Evolutionary conservation across 1,140 invertebrate species (phyloP).

Genomic region (Pectinophora gossypiella): DNA sequence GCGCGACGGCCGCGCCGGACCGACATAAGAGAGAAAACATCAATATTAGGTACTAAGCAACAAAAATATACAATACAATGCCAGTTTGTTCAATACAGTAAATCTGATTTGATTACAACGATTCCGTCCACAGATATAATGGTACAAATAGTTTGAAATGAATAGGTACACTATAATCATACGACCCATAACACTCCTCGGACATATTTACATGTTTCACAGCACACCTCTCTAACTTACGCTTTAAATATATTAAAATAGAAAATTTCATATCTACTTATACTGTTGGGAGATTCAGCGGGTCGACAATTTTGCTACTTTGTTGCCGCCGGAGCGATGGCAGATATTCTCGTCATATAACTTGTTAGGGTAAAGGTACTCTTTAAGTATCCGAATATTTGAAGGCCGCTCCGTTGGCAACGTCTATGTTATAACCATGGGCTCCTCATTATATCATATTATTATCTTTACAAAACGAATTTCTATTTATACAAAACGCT

Average conservation of each 20-base stretch:
- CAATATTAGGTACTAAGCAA: conserved; percentile 53
- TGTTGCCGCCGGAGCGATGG: neutral
- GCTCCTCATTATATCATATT: conserved; percentile 30
- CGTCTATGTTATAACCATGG: conserved; percentile 4
- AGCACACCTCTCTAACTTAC: conserved; percentile 20
- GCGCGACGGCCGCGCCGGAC: conserved; percentile 25
- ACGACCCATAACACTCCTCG: conserved; percentile 23
- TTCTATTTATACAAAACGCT: conserved; percentile 66
- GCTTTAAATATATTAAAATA: conserved; percentile 70
- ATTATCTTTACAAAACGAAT: conserved; percentile 59
- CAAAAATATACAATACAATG: conserved; percentile 27
- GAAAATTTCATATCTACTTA: conserved; percentile 69
- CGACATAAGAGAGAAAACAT: conserved; percentile 15
- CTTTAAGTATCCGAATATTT: too few species aligned
- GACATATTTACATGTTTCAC: conserved; percentile 32
- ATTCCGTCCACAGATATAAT: conserved; percentile 18
- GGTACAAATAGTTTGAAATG: neutral
- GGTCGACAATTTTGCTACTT: neutral
- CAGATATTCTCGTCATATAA: too few species aligned
- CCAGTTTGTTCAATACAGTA: conserved; percentile 24
- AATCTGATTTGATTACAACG: too few species aligned
- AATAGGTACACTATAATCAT: neutral
- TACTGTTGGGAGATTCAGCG: neutral
- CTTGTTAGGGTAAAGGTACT: too few species aligned
- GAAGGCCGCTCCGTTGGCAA: too few species aligned